phyloP scores from a whole-genome alignment of 2,113 vertebrate genomes.

The Marmota monax region DNA sequence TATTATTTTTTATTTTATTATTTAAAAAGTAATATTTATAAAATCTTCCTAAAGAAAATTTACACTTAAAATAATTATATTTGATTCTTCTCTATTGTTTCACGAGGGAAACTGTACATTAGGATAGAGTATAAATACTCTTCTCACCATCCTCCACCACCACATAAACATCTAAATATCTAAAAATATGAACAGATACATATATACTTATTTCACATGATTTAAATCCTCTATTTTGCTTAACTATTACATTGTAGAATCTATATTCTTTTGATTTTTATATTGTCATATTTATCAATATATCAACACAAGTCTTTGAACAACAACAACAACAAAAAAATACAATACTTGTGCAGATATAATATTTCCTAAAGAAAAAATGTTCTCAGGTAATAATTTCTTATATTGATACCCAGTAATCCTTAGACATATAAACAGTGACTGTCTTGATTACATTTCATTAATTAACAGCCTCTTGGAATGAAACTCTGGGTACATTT shows the following conservation, averaged over 20 bases:
- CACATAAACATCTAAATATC: neutral
- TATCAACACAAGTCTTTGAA: neutral
- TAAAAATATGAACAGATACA: neutral
- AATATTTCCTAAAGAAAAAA: neutral
- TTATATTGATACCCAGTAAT: neutral
- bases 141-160: neutral
- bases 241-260: neutral
- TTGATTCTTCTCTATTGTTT: neutral
- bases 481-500: neutral
- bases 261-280: neutral
- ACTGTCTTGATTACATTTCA: neutral
- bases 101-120: neutral
- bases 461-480: neutral
- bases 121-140: neutral
- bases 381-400: neutral
- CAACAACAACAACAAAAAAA: neutral
- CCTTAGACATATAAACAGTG: neutral
- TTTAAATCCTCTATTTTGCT: neutral
- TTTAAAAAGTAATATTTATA: neutral
- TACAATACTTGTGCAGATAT: neutral
- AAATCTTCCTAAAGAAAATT: neutral
- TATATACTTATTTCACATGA: neutral
- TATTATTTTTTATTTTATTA: neutral
- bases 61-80: neutral
- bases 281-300: neutral